A percentile compares a stretch with the other conserved stretches of the same genome.
phyloP scores from a whole-genome alignment of 1,140 invertebrate genomes.

The Procambarus virginalis region DNA sequence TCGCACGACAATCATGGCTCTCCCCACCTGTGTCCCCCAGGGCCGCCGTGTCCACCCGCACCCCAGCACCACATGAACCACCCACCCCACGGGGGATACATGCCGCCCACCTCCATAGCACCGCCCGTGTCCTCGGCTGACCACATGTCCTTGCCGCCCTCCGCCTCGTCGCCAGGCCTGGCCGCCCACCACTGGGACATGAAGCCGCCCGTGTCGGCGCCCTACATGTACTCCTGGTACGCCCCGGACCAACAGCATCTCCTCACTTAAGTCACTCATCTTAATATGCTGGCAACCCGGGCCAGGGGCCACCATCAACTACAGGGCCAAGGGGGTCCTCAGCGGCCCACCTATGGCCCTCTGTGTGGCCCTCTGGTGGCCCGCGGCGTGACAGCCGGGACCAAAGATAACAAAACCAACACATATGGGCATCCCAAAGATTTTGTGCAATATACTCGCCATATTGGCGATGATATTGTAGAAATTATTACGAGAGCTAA shows the following conservation, averaged over 20 bases:
- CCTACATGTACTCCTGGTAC: constrained; percentile 86
- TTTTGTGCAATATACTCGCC: constrained; percentile 59
- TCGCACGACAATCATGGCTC: constrained; percentile 36
- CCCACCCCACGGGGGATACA: constrained; percentile 76
- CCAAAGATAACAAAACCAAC: constrained; percentile 19
- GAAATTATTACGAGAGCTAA: neutral
- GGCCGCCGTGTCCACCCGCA: constrained; percentile 29
- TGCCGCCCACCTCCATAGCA: constrained; percentile 81
- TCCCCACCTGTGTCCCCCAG: constrained; percentile 32
- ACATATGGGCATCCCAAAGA: constrained; percentile 46
- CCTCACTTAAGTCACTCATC: constrained; percentile 78
- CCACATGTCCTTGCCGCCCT: constrained; percentile 76
- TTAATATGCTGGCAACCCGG: neutral
- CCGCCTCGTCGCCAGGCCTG: constrained; percentile 77
- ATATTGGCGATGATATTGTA: constrained; percentile 43
- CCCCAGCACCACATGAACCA: constrained; percentile 81
- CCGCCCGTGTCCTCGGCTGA: constrained; percentile 75
- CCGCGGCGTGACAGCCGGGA: constrained; percentile 34
- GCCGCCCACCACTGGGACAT: constrained; percentile 80
- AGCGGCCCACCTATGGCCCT: constrained; percentile 20
- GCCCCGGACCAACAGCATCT: constrained; percentile 83
- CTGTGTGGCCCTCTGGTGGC: constrained; percentile 21
- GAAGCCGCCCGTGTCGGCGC: constrained; percentile 77
- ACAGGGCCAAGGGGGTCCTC: constrained; percentile 1
- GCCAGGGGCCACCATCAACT: neutral